These are phyloP conservation scores for Chauna torquata DNA, from an alignment of 2,113 vertebrate genomes.

Conservation along the genomic window DNA sequence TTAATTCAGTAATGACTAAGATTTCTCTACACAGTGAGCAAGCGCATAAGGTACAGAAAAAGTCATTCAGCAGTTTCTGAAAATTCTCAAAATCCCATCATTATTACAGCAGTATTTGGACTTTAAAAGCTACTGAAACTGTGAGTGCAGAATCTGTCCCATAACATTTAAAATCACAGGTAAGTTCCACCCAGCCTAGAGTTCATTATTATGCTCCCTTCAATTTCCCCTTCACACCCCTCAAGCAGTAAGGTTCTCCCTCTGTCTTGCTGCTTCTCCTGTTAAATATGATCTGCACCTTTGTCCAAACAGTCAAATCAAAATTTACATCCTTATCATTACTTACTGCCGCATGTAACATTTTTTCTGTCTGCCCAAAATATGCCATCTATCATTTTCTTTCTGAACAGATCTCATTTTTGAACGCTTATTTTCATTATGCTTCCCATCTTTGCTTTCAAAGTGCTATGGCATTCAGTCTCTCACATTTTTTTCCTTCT, in stretches of 20 bases:
- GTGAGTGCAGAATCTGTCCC: neutral
- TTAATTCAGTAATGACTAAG: neutral
- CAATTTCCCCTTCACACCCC: accelerated
- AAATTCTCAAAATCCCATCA: neutral
- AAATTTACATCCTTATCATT: neutral
- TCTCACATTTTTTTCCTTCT: neutral
- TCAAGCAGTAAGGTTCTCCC: neutral
- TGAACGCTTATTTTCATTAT: neutral
- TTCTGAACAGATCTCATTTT: neutral
- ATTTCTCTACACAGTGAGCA: neutral
- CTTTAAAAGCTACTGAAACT: neutral
- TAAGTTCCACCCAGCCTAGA: neutral
- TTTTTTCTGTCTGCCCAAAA: neutral
- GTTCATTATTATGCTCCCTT: neutral
- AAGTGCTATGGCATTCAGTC: neutral
- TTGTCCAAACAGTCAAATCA: neutral
- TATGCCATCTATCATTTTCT: neutral
- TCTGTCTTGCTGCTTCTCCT: neutral
- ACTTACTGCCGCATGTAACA: neutral
- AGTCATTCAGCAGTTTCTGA: neutral
- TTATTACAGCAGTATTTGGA: neutral
- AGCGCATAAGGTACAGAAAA: neutral
- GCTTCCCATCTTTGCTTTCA: neutral
- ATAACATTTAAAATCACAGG: neutral
- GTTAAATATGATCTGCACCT: neutral